These are phyloP conservation scores for Trididemnum nubilum DNA, from an alignment of 23 tunicate species.

Conservation along the genomic window DNA sequence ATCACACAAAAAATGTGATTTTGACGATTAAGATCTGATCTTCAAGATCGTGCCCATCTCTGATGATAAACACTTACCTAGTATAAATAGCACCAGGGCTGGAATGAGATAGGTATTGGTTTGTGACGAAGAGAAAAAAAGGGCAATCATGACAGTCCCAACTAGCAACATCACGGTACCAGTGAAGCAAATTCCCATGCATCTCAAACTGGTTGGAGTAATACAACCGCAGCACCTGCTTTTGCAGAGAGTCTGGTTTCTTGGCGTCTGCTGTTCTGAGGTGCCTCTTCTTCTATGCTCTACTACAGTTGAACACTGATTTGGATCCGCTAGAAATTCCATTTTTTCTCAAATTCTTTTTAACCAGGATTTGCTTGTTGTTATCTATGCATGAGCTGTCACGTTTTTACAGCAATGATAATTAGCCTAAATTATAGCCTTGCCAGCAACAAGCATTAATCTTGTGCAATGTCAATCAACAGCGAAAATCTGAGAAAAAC, in stretches of 20 bases:
- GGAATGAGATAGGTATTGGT: constrained; percentile 3
- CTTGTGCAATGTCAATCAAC: too few relatives aligned
- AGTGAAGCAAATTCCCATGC: constrained; percentile 24
- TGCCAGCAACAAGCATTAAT: too few relatives aligned
- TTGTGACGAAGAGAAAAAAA: neutral
- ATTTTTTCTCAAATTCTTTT: too few relatives aligned
- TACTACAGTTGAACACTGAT: neutral
- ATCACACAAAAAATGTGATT: too few relatives aligned
- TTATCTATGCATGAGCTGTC: too few relatives aligned
- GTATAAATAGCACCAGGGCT: constrained; percentile 12
- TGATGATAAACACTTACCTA: too few relatives aligned
- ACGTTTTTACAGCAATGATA: too few relatives aligned
- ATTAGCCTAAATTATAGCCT: too few relatives aligned
- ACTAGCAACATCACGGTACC: neutral
- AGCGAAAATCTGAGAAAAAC: too few relatives aligned
- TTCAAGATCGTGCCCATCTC: too few relatives aligned
- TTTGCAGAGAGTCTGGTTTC: neutral
- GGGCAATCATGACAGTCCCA: constrained; percentile 6
- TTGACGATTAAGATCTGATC: too few relatives aligned
- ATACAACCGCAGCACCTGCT: neutral
- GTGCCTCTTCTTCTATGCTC: neutral
- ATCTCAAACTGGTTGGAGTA: neutral
- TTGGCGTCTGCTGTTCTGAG: neutral
- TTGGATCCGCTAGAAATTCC: constrained; percentile 24
- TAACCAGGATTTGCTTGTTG: too few relatives aligned